phyloP scores from a whole-genome alignment of 1,140 invertebrate species.

The Drosophila willistoni region DNA sequence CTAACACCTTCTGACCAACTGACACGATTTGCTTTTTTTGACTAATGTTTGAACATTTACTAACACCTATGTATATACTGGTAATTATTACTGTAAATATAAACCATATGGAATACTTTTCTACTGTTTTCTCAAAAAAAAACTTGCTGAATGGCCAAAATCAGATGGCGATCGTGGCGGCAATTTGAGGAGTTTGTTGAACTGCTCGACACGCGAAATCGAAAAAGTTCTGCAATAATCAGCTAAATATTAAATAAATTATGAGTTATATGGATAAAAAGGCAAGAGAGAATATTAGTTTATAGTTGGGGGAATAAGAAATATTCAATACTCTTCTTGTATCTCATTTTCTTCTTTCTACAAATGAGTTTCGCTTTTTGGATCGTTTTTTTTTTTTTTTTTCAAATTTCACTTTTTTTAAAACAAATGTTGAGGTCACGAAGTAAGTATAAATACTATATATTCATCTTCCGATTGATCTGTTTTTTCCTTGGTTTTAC shows the following conservation, averaged over 20 bases:
- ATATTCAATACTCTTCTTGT: conserved; percentile 4
- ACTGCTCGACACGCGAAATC: conserved; percentile 48
- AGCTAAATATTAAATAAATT: conserved; percentile 19
- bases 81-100: conserved; percentile 8
- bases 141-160: conserved; percentile 28
- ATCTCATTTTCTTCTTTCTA: too few relatives aligned
- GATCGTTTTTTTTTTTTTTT: too few relatives aligned
- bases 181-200: conserved; percentile 73
- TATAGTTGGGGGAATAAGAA: background rate
- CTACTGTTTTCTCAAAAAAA: conserved; percentile 18
- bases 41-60: conserved; percentile 17
- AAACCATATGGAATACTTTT: conserved; percentile 16
- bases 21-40: conserved; percentile 41
- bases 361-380: too few relatives aligned
- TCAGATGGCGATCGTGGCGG: conserved; percentile 27
- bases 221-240: conserved; percentile 34
- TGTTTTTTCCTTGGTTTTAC: too few relatives aligned
- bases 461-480: too few relatives aligned
- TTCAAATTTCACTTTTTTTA: too few relatives aligned
- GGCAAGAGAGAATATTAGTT: background rate
- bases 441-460: too few relatives aligned
- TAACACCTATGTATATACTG: conserved; percentile 1
- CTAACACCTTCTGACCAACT: conserved; percentile 60
- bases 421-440: too few relatives aligned
- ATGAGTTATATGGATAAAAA: background rate